phyloP scores from a whole-genome alignment of 2,888 invertebrate species.

The Eupithecia centaureata region DNA sequence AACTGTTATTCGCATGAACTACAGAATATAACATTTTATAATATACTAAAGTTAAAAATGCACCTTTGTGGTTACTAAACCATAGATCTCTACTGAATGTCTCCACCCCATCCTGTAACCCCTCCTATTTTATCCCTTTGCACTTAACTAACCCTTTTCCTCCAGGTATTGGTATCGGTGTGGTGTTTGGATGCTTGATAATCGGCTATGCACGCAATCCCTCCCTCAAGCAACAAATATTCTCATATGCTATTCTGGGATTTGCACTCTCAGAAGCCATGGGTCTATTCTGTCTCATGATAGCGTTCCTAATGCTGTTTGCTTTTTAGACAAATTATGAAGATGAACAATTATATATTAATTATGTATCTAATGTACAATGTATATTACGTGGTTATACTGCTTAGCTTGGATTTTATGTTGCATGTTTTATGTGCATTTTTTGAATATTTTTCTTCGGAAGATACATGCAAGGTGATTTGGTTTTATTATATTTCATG shows the following conservation, averaged over 20 bases:
- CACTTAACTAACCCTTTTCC: conserved; percentile 48
- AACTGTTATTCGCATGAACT: background rate
- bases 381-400: conserved; percentile 55
- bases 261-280: conserved; percentile 99
- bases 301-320: conserved; percentile 98
- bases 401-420: conserved; percentile 45
- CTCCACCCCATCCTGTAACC: background rate
- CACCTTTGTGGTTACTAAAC: background rate
- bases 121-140: conserved; percentile 18
- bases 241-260: conserved; percentile 98
- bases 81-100: background rate
- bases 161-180: conserved; percentile 97
- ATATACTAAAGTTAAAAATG: background rate
- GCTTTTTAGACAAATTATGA: conserved; percentile 87
- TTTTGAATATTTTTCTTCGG: conserved; percentile 33
- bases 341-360: conserved; percentile 35
- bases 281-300: conserved; percentile 99
- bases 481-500: conserved; percentile 39
- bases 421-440: conserved; percentile 50
- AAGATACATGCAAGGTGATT: conserved; percentile 57
- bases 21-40: no score
- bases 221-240: conserved; percentile 98
- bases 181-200: conserved; percentile 98
- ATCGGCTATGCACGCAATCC: conserved; percentile 99
- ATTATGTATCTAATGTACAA: conserved; percentile 55